Percentiles rank a stretch among this genome's conserved stretches.
Conservation (phyloP, 2,888 invertebrate species). For the Polymixis flavicincta region DNA sequence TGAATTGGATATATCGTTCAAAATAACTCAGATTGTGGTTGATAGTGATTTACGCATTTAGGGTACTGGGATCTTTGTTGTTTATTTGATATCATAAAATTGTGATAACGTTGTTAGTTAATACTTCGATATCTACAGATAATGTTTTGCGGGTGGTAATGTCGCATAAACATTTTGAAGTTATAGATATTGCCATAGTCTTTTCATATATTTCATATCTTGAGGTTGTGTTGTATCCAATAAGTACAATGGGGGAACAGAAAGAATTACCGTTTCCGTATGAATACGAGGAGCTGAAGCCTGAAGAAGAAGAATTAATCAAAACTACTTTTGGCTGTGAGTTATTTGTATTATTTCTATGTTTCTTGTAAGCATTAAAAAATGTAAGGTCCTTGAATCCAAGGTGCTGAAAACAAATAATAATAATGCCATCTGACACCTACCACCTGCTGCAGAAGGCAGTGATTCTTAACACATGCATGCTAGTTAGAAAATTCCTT, state of each 20-base stretch:
- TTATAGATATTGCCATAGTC: background rate
- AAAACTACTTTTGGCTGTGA: constrained; percentile 16
- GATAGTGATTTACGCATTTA: no score
- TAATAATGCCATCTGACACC: no score
- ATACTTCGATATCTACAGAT: background rate
- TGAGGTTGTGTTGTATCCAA: constrained; percentile 17
- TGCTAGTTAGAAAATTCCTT: no score
- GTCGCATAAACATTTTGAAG: background rate
- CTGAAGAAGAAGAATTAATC: constrained; percentile 42
- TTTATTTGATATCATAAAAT: background rate
- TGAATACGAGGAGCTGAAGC: constrained; percentile 36
- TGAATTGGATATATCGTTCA: no score
- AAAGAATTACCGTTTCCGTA: constrained; percentile 43
- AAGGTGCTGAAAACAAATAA: background rate
- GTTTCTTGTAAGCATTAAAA: background rate
- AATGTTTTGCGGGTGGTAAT: background rate
- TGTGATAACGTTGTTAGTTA: background rate
- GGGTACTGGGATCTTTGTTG: background rate
- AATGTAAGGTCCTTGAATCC: background rate
- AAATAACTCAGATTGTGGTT: no score
- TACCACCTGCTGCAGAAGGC: no score
- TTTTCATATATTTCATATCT: background rate
- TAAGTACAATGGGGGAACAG: constrained; percentile 37
- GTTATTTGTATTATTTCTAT: constrained; percentile 2
- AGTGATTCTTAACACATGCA: no score